Conservation (phyloP, 1,140 invertebrate species). For the Dendrolimus kikuchii region DNA sequence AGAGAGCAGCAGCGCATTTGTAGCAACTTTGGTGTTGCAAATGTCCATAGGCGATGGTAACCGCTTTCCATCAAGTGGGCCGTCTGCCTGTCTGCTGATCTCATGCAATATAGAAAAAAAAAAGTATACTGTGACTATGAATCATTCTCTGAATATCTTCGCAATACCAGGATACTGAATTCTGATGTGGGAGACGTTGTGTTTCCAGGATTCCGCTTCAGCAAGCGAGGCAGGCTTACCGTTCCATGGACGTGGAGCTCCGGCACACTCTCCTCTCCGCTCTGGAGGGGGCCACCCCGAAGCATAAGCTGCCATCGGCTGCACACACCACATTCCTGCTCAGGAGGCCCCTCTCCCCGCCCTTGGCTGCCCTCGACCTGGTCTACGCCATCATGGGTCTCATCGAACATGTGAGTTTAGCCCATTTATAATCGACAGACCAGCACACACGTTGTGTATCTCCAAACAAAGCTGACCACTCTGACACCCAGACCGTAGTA, state of each 20-base stretch:
- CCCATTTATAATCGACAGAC: too few relatives aligned
- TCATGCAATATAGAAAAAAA: too few relatives aligned
- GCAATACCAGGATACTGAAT: too few relatives aligned
- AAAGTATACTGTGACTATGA: too few relatives aligned
- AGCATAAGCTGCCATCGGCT: slow-evolving; percentile 84
- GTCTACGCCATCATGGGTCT: slow-evolving; percentile 87
- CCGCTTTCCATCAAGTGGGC: too few relatives aligned
- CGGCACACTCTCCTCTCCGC: slow-evolving; percentile 84
- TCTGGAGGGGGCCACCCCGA: slow-evolving; percentile 83
- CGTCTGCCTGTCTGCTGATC: too few relatives aligned
- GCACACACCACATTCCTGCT: slow-evolving; percentile 84
- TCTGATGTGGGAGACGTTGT: not conserved
- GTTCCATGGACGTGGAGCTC: slow-evolving; percentile 90
- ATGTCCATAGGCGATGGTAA: too few relatives aligned
- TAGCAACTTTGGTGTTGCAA: too few relatives aligned
- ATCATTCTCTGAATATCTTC: not conserved
- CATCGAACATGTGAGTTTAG: slow-evolving; percentile 78
- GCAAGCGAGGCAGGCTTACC: slow-evolving; percentile 89
- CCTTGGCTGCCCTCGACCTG: slow-evolving; percentile 87
- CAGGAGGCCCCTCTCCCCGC: slow-evolving; percentile 86
- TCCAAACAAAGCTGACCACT: too few relatives aligned
- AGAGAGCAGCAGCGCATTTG: too few relatives aligned
- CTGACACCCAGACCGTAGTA: too few relatives aligned
- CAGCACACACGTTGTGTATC: too few relatives aligned
- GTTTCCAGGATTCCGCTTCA: slow-evolving; percentile 82